Conservation (phyloP, 2,888 invertebrate species). For the Peribatodes rhomboidaria region DNA sequence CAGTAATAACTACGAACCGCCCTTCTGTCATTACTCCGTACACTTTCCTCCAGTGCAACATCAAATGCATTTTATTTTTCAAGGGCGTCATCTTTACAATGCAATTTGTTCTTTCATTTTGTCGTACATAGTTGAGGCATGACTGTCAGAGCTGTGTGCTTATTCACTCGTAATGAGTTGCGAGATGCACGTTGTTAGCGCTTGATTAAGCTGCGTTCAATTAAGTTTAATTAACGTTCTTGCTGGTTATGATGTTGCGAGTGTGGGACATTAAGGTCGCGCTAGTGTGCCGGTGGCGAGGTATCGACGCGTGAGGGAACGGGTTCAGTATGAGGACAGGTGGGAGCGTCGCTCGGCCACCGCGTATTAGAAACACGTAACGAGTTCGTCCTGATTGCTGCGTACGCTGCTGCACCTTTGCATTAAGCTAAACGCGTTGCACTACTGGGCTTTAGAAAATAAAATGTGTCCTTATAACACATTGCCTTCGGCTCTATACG, state of each 20-base stretch:
- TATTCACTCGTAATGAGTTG: slow-evolving; percentile 44
- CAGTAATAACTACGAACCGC: slow-evolving; percentile 81
- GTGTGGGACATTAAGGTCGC: slow-evolving; percentile 46
- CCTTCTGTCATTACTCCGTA: slow-evolving; percentile 82
- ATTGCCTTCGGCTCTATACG: slow-evolving; percentile 13
- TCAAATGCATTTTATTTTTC: slow-evolving; percentile 68
- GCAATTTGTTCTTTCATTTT: slow-evolving; percentile 51
- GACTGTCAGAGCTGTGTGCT: slow-evolving; percentile 32
- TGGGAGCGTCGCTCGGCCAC: slow-evolving; percentile 40
- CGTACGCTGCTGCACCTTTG: slow-evolving; percentile 55
- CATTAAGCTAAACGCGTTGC: slow-evolving; percentile 57
- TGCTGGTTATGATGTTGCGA: slow-evolving; percentile 57
- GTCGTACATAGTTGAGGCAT: slow-evolving; percentile 41
- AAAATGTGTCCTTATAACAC: slow-evolving; percentile 42
- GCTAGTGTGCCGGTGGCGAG: slow-evolving; percentile 45
- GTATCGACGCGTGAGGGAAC: slow-evolving; percentile 61
- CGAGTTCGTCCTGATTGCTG: slow-evolving; percentile 64
- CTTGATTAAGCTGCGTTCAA: slow-evolving; percentile 54
- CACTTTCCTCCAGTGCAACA: slow-evolving; percentile 76
- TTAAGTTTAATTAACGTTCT: slow-evolving; percentile 57
- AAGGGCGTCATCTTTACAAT: slow-evolving; percentile 66
- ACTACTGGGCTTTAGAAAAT: slow-evolving; percentile 44
- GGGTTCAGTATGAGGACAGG: slow-evolving; percentile 55
- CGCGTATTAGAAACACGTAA: slow-evolving; percentile 55
- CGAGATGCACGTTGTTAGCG: slow-evolving; percentile 49